Conservation (phyloP, 2,113 vertebrate species). For the Columbina picui region DNA sequence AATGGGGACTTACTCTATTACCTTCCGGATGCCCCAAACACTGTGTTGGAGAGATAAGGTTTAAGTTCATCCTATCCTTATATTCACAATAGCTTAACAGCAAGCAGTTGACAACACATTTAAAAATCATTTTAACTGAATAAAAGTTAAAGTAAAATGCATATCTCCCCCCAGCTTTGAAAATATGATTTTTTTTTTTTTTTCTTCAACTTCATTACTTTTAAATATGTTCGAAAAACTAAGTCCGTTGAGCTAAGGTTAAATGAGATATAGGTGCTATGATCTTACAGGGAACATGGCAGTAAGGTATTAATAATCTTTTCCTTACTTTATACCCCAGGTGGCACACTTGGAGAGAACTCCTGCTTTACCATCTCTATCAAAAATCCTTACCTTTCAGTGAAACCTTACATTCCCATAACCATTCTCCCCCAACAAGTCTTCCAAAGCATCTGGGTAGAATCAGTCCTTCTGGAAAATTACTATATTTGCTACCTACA, state of each 20-base stretch:
- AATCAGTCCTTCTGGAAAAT: neutral
- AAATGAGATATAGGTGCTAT: neutral
- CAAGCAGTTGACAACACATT: neutral
- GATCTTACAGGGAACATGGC: neutral
- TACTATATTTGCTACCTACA: rapidly evolving
- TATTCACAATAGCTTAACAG: neutral
- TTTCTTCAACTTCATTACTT: neutral
- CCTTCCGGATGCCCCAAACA: neutral
- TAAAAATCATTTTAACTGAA: neutral
- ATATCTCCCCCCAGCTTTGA: rapidly evolving
- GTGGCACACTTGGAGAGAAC: neutral
- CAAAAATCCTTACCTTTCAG: neutral
- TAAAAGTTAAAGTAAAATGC: neutral
- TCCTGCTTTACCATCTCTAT: neutral
- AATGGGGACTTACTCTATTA: neutral
- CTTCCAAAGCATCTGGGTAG: neutral
- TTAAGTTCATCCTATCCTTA: neutral
- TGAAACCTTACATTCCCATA: neutral
- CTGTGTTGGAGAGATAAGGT: neutral
- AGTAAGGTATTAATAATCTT: neutral
- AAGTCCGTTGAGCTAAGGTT: neutral
- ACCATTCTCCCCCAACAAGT: neutral
- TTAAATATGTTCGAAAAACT: neutral
- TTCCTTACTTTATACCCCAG: neutral
- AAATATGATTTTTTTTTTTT: neutral